Percentiles rank a stretch among this genome's conserved stretches.
These are phyloP conservation scores for Drosophila quasianomalipes DNA, from an alignment of 2,888 invertebrate species.

Conservation along the genomic window DNA sequence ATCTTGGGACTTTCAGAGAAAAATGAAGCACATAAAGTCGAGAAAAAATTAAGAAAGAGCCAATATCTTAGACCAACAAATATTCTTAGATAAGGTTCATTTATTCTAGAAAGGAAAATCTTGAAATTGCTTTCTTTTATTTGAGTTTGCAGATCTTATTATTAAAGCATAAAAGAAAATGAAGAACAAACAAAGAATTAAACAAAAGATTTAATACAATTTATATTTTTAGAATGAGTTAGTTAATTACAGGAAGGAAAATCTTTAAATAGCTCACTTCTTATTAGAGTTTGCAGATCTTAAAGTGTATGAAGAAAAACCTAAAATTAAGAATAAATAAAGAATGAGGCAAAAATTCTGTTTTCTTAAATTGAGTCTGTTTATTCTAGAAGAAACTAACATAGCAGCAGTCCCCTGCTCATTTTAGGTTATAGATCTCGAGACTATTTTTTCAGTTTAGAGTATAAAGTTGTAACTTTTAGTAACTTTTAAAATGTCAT, in stretches of 20 bases:
- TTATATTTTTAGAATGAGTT: neutral
- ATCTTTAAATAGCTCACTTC: neutral
- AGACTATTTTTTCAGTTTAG: neutral
- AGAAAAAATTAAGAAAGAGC: neutral
- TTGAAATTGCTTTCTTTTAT: neutral
- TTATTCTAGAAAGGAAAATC: neutral
- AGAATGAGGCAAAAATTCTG: neutral
- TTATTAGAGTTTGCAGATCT: neutral
- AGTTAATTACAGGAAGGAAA: fast-evolving
- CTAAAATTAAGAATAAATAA: neutral
- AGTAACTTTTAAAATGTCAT: too few species aligned
- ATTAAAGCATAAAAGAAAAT: neutral
- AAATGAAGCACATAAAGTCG: neutral
- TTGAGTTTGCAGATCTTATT: neutral
- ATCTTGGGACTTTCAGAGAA: neutral
- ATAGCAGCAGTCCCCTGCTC: neutral
- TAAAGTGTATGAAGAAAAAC: neutral
- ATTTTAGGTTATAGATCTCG: neutral
- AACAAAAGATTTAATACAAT: neutral
- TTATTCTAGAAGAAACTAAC: neutral
- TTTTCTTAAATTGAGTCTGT: neutral
- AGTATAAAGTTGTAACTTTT: too few species aligned
- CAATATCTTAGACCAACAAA: neutral
- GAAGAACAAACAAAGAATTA: neutral
- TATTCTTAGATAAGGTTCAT: fast-evolving